Evolutionary conservation across 2,113 vertebrate species (phyloP).

Genomic region (Ondatra zibethicus): DNA sequence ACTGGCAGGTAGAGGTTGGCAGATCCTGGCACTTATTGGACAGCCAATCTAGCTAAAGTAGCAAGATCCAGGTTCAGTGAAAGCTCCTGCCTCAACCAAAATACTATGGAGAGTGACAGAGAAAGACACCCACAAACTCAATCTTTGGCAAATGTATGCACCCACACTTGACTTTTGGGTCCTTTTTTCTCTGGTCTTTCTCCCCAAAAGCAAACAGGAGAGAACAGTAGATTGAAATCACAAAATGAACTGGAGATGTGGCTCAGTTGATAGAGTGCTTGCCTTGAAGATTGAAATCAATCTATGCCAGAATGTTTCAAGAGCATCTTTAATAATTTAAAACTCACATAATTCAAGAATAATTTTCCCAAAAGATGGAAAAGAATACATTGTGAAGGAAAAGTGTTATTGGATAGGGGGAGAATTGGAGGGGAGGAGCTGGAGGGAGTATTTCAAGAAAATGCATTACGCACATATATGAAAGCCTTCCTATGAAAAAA

Average conservation of each 20-base stretch:
- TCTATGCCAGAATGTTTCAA: neutral
- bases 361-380: constrained; percentile 29
- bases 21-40: neutral
- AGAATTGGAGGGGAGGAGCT: neutral
- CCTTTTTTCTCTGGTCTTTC: neutral
- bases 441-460: neutral
- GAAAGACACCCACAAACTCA: neutral
- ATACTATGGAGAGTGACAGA: neutral
- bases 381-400: neutral
- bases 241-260: neutral
- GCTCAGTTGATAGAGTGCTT: neutral
- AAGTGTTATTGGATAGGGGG: neutral
- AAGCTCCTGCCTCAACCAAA: neutral
- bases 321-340: constrained; percentile 44
- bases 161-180: neutral
- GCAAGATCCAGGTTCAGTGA: neutral
- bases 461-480: neutral
- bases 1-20: neutral
- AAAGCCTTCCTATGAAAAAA: neutral
- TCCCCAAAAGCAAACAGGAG: neutral
- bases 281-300: neutral
- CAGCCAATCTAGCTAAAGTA: neutral
- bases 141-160: neutral
- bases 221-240: neutral
- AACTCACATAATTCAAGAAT: constrained; percentile 38